Base-by-base conservation (phyloP, 1,140 invertebrate genomes). In the Mactra quadrangularis region DNA sequence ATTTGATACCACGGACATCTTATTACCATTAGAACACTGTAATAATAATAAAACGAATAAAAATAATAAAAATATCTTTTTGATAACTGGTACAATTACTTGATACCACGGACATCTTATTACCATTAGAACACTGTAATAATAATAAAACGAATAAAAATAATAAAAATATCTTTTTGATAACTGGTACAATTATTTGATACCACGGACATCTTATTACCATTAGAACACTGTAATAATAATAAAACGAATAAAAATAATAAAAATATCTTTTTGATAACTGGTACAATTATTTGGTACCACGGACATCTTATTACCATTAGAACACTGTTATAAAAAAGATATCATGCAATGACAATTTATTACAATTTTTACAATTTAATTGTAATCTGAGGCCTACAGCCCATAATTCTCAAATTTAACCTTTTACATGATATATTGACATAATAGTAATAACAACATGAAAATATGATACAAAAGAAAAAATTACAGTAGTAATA, bases 81-180 rank as follows among this genome's bases (percentile, higher is more conserved):
- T 82, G 79, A 29, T 82, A n/a, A 4, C 27, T 47, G n/a, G 79
- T 74, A 62, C 79, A 82, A 47, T 82, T 82, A 3, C 45, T 55
- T 4, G 79, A 53, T 3, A 68, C 79, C 11, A 82, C 70, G n/a
- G 79, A 82, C 15, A 57, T 68, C 31, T 33, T 64, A 38, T 19
- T 64, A 19, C 79, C 79, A 35, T 82, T 41, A 19, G 79, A 74
- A 71, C 77, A 81, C 77, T 81, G 55, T 7, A 76, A 66, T 15
- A 15, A 41, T 66, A 35, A 7, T 41, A 41, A 7, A 41, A 41
- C 6, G 38, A 41, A 41, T 41, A 41, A 15, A 41, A 41, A 41
- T 41, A 41, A 41, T 41, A 41, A n/a, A n/a, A n/a, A n/a, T n/a
- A n/a, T n/a, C n/a, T n/a, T n/a, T 55, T 57, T 82, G 79, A 29